Conservation (phyloP, 1,140 invertebrate genomes). For the Medauroidea extradentata region DNA sequence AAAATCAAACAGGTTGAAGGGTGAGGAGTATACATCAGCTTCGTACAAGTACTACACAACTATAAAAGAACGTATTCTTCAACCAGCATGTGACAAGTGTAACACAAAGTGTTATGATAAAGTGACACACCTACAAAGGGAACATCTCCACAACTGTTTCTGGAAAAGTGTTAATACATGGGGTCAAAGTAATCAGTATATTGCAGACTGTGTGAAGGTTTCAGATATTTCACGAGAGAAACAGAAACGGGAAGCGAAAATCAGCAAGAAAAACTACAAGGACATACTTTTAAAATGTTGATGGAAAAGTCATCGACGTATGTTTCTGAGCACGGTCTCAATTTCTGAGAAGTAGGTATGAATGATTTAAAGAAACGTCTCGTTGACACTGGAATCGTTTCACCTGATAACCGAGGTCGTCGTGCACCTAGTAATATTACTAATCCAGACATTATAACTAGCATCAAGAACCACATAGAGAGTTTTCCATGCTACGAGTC, state of each 20-base stretch:
- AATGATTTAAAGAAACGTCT: slow-evolving; percentile 6
- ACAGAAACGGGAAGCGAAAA: background rate
- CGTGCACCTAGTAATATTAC: slow-evolving; percentile 7
- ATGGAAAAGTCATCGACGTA: slow-evolving; percentile 1
- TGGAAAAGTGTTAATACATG: too few species aligned
- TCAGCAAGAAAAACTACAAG: slow-evolving; percentile 1
- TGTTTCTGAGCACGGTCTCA: slow-evolving; percentile 7
- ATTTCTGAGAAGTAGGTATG: slow-evolving; percentile 6
- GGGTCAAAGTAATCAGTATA: too few species aligned
- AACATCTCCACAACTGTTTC: too few species aligned
- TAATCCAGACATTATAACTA: slow-evolving; percentile 3
- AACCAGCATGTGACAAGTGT: too few species aligned
- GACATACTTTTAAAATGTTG: slow-evolving; percentile 6
- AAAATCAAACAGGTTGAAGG: too few species aligned
- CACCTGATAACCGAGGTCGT: slow-evolving; percentile 5
- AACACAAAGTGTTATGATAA: too few species aligned
- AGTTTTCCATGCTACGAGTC: slow-evolving; percentile 10
- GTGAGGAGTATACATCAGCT: too few species aligned
- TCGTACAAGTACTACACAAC: too few species aligned
- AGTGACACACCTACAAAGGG: too few species aligned
- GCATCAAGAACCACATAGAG: slow-evolving; percentile 9
- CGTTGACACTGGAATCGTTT: slow-evolving; percentile 3
- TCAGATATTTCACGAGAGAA: too few species aligned
- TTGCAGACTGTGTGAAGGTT: too few species aligned
- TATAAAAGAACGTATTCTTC: too few species aligned